Conservation (phyloP, 2,797 vertebrate genomes). For the Parotocinclus haroldoi region DNA sequence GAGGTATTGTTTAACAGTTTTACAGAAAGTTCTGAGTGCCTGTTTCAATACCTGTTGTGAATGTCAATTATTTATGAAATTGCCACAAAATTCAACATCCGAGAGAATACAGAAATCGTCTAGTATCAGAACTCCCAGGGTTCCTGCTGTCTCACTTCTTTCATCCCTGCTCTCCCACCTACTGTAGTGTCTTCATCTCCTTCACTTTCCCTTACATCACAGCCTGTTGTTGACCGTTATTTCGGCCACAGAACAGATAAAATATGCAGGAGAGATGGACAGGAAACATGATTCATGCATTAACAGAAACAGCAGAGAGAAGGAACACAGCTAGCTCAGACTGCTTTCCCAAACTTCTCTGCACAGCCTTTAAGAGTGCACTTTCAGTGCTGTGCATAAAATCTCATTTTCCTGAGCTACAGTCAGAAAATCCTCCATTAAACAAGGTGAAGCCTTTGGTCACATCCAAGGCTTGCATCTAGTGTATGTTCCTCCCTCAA, state of each 20-base stretch:
- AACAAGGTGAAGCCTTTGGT: background rate
- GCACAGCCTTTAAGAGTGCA: background rate
- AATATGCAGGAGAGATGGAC: slow-evolving; percentile 51
- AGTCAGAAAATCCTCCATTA: background rate
- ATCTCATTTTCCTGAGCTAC: background rate
- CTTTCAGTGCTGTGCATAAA: background rate
- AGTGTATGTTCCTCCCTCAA: background rate
- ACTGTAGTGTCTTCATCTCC: background rate
- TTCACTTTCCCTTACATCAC: slow-evolving; percentile 31
- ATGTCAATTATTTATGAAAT: too few relatives aligned
- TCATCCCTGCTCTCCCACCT: background rate
- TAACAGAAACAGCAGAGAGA: slow-evolving; percentile 36
- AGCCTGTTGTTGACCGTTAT: slow-evolving; percentile 40
- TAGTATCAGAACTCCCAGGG: background rate
- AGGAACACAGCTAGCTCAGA: background rate
- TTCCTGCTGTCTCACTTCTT: background rate
- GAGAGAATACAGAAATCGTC: too few relatives aligned
- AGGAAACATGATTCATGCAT: slow-evolving; percentile 52
- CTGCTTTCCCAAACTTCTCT: background rate
- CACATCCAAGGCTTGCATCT: background rate
- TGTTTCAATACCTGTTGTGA: too few relatives aligned
- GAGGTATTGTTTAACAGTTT: too few relatives aligned
- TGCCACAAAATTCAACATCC: too few relatives aligned
- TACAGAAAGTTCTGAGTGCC: too few relatives aligned
- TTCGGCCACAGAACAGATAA: slow-evolving; percentile 48